These are phyloP conservation scores for Blennius ocellaris DNA, from an alignment of 2,113 vertebrate species.

Conservation along the genomic window DNA sequence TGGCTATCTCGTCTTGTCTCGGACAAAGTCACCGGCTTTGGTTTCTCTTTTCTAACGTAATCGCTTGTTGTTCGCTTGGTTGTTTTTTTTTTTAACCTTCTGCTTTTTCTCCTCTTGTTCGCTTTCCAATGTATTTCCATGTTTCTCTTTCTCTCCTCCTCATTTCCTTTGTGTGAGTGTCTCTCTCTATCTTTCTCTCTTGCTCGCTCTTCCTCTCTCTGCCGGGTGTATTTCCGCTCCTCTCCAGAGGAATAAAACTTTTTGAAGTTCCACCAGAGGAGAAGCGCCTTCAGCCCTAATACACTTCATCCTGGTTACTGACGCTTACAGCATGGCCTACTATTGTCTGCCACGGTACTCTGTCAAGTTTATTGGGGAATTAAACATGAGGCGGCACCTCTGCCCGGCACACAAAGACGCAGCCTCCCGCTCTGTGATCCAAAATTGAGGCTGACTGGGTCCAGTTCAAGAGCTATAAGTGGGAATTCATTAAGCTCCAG, in stretches of 20 bases:
- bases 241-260: slow-evolving; percentile 65
- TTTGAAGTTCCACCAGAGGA: slow-evolving; percentile 66
- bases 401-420: slow-evolving; percentile 6
- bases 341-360: slow-evolving; percentile 31
- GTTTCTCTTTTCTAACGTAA: slow-evolving; percentile 17
- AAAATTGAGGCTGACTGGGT: slow-evolving; percentile 1
- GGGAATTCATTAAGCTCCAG: neutral
- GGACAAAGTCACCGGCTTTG: slow-evolving; percentile 19
- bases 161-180: slow-evolving; percentile 36
- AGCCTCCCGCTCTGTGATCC: slow-evolving; percentile 1
- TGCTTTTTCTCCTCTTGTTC: slow-evolving; percentile 2
- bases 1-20: slow-evolving; percentile 11
- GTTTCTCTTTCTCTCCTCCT: slow-evolving; percentile 38
- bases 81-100: no score
- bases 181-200: slow-evolving; percentile 4
- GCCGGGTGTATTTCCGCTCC: slow-evolving; percentile 33
- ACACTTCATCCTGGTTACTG: slow-evolving; percentile 61
- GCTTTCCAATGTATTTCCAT: slow-evolving; percentile 32
- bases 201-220: slow-evolving; percentile 8
- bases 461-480: slow-evolving; percentile 3
- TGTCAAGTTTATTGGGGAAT: slow-evolving; percentile 47
- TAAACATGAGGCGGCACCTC: slow-evolving; percentile 28
- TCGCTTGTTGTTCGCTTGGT: slow-evolving; percentile 25
- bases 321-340: slow-evolving; percentile 55
- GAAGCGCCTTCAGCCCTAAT: slow-evolving; percentile 64